These are phyloP conservation scores for Gallirallus australis DNA, from an alignment of 2,797 vertebrate species.

Conservation along the genomic window DNA sequence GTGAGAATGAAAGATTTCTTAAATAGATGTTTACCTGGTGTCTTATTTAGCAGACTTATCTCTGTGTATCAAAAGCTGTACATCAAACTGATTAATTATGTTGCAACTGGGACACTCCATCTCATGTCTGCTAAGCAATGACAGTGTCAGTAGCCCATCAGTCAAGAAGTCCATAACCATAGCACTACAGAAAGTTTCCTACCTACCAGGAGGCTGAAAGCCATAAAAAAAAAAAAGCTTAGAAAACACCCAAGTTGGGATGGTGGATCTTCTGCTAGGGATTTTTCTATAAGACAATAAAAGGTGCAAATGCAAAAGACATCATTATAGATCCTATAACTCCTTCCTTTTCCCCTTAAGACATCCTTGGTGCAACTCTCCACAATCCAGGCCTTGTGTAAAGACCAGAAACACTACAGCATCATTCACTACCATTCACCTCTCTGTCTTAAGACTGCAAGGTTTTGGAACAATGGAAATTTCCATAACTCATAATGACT, in stretches of 20 bases:
- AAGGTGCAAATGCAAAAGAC: not conserved
- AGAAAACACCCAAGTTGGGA: not conserved
- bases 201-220: not conserved
- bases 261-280: not conserved
- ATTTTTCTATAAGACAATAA: not conserved
- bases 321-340: not conserved
- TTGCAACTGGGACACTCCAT: not conserved
- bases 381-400: not conserved
- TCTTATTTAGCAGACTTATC: not conserved
- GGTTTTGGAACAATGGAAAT: not conserved
- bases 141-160: not conserved
- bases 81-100: not conserved
- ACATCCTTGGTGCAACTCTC: not conserved
- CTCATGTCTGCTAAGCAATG: not conserved
- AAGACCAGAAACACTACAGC: not conserved
- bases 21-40: not conserved
- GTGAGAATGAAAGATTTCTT: not conserved
- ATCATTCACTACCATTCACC: not conserved
- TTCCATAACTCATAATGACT: not conserved
- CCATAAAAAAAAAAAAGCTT: not conserved
- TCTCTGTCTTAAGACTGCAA: not conserved
- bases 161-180: not conserved
- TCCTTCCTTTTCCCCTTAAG: not conserved
- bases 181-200: not conserved
- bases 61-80: not conserved